Percentiles rank a stretch among this genome's conserved stretches.
phyloP scores from a whole-genome alignment of 1,140 invertebrate genomes.

The Bicyclus anynana region DNA sequence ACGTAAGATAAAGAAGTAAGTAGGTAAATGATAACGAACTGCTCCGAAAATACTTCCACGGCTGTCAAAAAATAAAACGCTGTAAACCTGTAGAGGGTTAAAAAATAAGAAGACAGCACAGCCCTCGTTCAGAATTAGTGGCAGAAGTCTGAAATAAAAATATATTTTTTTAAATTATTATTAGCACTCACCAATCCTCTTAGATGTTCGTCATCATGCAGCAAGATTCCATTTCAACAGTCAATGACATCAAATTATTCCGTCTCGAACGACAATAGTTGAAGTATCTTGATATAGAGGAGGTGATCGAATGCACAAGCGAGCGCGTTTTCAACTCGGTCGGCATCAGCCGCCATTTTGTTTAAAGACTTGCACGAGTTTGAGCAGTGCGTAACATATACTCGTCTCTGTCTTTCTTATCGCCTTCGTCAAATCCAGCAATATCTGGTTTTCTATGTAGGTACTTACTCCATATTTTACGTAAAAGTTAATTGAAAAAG shows the following conservation, averaged over 20 bases:
- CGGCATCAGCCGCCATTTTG: conserved; percentile 52
- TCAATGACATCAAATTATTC: conserved; percentile 7
- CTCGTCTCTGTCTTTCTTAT: conserved; percentile 1
- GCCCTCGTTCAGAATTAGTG: no score
- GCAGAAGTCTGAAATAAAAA: conserved; percentile 25
- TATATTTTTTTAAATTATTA: neutral
- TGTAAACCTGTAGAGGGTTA: no score
- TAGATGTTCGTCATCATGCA: conserved; percentile 13
- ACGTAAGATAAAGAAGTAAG: no score
- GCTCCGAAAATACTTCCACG: no score
- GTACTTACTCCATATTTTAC: neutral
- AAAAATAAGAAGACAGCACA: no score
- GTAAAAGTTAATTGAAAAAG: neutral
- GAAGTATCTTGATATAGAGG: conserved; percentile 32
- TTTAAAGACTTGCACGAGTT: conserved; percentile 39
- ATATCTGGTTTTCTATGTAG: neutral
- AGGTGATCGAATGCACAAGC: conserved; percentile 32
- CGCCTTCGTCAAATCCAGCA: neutral
- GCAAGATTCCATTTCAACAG: neutral
- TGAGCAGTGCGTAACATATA: conserved; percentile 33
- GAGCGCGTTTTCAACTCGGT: conserved; percentile 20
- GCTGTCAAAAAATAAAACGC: no score
- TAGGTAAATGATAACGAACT: no score
- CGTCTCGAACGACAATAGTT: conserved; percentile 7
- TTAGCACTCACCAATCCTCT: conserved; percentile 24